Evolutionary conservation across 53 echinoderm and acorn worm genomes (phyloP), one percentile per base, ranked within the genome.

Genomic region (Stichopus horrens): DNA sequence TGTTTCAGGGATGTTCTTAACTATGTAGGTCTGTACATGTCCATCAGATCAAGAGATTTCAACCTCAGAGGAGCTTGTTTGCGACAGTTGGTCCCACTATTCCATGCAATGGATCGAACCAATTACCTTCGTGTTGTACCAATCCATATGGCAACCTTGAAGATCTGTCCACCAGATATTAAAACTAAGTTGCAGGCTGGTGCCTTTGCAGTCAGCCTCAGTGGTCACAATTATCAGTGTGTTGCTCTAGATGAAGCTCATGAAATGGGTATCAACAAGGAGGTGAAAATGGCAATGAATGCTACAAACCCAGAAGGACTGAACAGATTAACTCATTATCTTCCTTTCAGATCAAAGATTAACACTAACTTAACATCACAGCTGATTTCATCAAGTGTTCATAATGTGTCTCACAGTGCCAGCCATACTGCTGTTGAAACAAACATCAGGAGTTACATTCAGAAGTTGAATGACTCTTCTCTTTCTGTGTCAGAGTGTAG

Each of bases 121-220:
- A 74, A 52, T 54, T 86, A 86, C 66, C 86, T 86, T 11, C 54
- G 74, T 14, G 73, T 86, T 23, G 74, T 86, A 7, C 86, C 73
- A 13, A 86, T 53, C 14, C 86, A 86, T 53, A 86, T 86, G 53
- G 86, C 86, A 37, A 73, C 53, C 6, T 73, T 86, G 18, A 73
- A 71, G 55, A 73, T 51, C 53, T 86, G 52, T 52, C 74, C 74
- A 8, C 7, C 53, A 73, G 4, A 37, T 73, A 22, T 52, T 53
- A 0, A 11, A 56, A 73, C 14, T 71, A 22, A 86, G 13, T 54
- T 86, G 53, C 5, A 86, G 73, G 68, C 51, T 37, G 63, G 83
- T 83, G 83, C 60, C 56, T 83, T 83, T 83, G 83, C 83, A 6
- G 83, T 65, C 83, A 83, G 83, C 59, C 58, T 83, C 21, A 83